Base-by-base conservation (phyloP, 2,797 vertebrate genomes). In the Nannoperca obscura region DNA sequence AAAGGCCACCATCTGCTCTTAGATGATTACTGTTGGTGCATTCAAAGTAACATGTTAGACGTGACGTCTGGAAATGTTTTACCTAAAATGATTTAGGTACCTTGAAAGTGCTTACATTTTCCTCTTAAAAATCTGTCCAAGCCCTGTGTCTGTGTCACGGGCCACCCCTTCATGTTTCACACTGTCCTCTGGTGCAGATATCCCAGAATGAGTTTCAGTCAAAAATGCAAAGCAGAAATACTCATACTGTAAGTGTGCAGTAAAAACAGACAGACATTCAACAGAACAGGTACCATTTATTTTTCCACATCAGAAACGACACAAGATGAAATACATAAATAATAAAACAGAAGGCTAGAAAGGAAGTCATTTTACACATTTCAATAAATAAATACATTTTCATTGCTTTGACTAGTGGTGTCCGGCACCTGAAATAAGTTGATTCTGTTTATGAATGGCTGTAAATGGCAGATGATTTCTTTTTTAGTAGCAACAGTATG, bases 371-470 rank as follows among this genome's bases (percentile, higher is more conserved):
- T 77, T 68, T 75, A 92, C 85, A 91, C 88, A 90, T 94, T 78
- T 94, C 93, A 97, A 98, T 98, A 98, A 98, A 97, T 97, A 97
- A 96, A 98, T 96, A 97, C 87, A 92, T 14, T 85, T 70, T 71
- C 49, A 69, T 84, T 82, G 47, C 60, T 87, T 79, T 81, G 76
- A 83, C 79, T 88, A 42, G 47, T 91, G 93, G 93, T 94, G 93
- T 92, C 94, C 94, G 46, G 93, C 94, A 95, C 95, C 93, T 80
- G 61, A 85, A 22, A 71, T 77, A 30, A 74, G 68, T 67, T 22
- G 53, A 65, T 76, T 22, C 19, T 52, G 42, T 54, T 66, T 9
- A 70, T 72, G n/a, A 70, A 54, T 59, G 22, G 44, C 49, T 58
- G 22, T 27, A 46, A 38, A 68, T 13, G 36, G 24, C 17, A 59